Percentiles rank a stretch among this genome's conserved stretches.
Conservation (phyloP, 2,113 vertebrate species). For the Microcebus lehilahytsara region DNA sequence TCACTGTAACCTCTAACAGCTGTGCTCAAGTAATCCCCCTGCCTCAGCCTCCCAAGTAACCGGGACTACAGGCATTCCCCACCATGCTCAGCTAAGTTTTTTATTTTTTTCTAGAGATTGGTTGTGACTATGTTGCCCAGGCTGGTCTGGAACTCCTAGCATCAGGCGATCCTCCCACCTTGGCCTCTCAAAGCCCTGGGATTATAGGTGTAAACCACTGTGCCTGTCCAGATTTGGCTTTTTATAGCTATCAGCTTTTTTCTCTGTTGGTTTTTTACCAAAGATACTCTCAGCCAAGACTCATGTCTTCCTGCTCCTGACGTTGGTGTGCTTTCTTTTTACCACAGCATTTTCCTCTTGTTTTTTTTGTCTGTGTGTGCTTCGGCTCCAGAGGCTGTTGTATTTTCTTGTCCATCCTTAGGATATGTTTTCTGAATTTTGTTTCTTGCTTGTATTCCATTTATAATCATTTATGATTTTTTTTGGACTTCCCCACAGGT, state of each 20-base stretch:
- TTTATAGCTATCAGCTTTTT: background rate
- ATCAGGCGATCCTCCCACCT: too few species aligned
- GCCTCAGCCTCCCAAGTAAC: too few species aligned
- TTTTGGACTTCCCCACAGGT: slow-evolving; percentile 81
- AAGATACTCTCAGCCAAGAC: background rate
- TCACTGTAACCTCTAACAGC: too few species aligned
- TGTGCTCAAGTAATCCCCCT: too few species aligned
- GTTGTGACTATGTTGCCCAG: too few species aligned
- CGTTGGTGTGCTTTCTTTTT: background rate
- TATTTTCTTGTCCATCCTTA: background rate
- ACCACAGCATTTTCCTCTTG: background rate
- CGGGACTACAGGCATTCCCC: too few species aligned
- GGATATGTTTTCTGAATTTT: background rate
- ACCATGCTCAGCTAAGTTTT: too few species aligned
- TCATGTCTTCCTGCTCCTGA: background rate
- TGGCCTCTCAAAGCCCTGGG: too few species aligned
- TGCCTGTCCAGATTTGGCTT: too few species aligned
- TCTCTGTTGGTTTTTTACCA: slow-evolving; percentile 1
- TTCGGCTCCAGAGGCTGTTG: background rate
- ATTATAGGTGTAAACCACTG: too few species aligned
- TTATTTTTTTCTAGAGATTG: too few species aligned
- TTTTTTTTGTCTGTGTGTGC: background rate
- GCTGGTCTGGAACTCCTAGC: too few species aligned
- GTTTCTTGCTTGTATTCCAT: background rate
- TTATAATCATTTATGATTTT: slow-evolving; percentile 35